These are phyloP conservation scores for Oophaga pumilio DNA, from an alignment of 2,113 vertebrate species.

Conservation along the genomic window DNA sequence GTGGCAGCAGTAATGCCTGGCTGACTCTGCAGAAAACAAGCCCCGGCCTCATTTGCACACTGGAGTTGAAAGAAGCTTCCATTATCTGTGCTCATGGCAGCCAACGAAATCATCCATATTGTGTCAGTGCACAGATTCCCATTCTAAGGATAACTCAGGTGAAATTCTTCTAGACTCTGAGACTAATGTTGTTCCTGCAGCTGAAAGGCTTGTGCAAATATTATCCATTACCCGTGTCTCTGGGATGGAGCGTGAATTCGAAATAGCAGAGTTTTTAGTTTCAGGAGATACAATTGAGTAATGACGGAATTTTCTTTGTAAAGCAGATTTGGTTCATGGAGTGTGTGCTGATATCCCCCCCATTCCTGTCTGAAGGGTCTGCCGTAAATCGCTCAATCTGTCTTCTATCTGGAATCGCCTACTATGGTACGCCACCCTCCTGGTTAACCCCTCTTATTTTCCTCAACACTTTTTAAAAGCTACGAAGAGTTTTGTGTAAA, in stretches of 20 bases:
- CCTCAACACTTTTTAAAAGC: too few relatives aligned
- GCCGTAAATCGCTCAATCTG: not conserved
- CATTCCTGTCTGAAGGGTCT: too few relatives aligned
- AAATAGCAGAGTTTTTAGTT: not conserved
- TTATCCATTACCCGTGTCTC: not conserved
- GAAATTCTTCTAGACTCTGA: not conserved
- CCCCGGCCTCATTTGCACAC: slow-evolving; percentile 68
- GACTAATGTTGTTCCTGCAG: not conserved
- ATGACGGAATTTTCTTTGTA: not conserved
- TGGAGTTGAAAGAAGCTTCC: slow-evolving; percentile 69
- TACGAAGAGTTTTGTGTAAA: too few relatives aligned
- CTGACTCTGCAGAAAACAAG: slow-evolving; percentile 77
- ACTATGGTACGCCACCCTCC: too few relatives aligned
- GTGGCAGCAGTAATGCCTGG: slow-evolving; percentile 81
- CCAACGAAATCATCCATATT: slow-evolving; percentile 49
- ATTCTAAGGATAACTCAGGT: not conserved
- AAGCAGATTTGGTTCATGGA: not conserved
- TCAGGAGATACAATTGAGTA: not conserved
- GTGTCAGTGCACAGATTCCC: not conserved
- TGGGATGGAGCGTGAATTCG: not conserved
- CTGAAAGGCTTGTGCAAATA: not conserved
- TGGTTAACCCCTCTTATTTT: too few relatives aligned
- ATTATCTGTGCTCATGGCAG: slow-evolving; percentile 65
- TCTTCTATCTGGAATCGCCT: not conserved
- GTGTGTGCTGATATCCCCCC: too few relatives aligned